Conservation (phyloP, 2,797 vertebrate species). For the Ctenopoma kingsleyae region DNA sequence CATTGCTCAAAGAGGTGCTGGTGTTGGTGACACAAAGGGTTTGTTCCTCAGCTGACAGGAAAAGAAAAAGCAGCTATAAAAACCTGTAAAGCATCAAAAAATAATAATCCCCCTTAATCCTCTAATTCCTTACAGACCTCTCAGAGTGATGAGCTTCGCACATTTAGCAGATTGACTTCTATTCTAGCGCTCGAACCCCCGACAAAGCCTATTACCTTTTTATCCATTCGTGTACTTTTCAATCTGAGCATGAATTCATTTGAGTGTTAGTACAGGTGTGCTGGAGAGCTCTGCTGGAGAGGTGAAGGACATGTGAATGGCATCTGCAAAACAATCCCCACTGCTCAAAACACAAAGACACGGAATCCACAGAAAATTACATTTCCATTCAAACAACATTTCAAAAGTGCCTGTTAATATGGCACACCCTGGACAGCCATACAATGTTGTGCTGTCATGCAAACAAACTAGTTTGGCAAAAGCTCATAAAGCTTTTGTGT, state of each 20-base stretch:
- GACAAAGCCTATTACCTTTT: conserved; percentile 64
- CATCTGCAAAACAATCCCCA: conserved; percentile 2
- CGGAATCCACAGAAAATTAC: background rate
- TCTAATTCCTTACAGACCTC: conserved; percentile 69
- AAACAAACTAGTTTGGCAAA: conserved; percentile 1
- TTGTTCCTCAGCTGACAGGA: conserved; percentile 27
- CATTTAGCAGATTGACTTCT: conserved; percentile 74
- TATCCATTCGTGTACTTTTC: conserved; percentile 43
- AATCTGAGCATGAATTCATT: conserved; percentile 41
- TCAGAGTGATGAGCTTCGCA: conserved; percentile 71
- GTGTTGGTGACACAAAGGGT: background rate
- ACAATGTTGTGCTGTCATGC: conserved; percentile 13
- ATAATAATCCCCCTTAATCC: conserved; percentile 61
- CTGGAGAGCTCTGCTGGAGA: conserved; percentile 19
- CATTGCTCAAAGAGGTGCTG: background rate
- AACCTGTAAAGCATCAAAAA: conserved; percentile 31
- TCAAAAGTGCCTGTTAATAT: background rate
- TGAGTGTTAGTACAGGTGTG: conserved; percentile 23
- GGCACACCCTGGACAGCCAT: conserved; percentile 23
- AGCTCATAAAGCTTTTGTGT: conserved; percentile 17
- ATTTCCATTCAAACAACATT: conserved; percentile 6
- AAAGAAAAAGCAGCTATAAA: conserved; percentile 28
- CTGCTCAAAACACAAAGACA: conserved; percentile 8
- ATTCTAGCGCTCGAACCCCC: conserved; percentile 21
- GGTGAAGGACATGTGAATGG: conserved; percentile 49